Evolutionary conservation across 2,888 invertebrate species (phyloP), one percentile per base, ranked within the genome.

Genomic region (Ochropacha duplaris): DNA sequence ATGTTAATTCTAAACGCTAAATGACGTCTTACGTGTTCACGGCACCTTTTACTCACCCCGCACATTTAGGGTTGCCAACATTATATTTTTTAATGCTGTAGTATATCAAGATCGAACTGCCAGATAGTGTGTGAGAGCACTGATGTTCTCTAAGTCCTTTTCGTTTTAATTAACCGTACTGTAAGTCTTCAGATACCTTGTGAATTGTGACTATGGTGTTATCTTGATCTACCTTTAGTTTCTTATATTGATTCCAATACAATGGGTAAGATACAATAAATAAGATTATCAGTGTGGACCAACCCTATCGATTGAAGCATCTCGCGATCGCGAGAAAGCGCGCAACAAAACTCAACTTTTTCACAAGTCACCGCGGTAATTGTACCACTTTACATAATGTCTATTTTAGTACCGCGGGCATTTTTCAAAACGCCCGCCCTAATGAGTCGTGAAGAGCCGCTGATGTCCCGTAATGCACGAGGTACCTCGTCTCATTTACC

Each of bases 351-450:
- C 72, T 69, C 66, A 75, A 81, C 79, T 84, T 86, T 83, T 80
- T 73, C 81, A 67, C 86, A 77, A 86, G 87, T 87, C 87, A 86
- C 84, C 76, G 75, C 81, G 75, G 87, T 90, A 88, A 91, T 91
- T 89, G 90, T 83, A 82, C 74, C 89, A 91, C 91, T 92, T 89
- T 88, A 84, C 90, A 89, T 92, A 92, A 92, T 91, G 92, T 90
- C 86, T 91, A 90, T 90, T 91, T 90, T 87, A 91, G 90, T 90
- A 81, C 75, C 79, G 84, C 72, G 79, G 77, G 78, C 84, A 86
- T 88, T 90, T 88, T 86, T 86, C 86, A 82, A 74, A 80, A 78
- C 79, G 74, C 68, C 72, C 75, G 77, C 79, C 80, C 84, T 91
- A 91, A 90, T 90, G 91, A 90, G 87, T 84, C 89, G 90, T 82